Conservation (phyloP, 1,140 invertebrate genomes). For the Drosophila chauvacae region DNA sequence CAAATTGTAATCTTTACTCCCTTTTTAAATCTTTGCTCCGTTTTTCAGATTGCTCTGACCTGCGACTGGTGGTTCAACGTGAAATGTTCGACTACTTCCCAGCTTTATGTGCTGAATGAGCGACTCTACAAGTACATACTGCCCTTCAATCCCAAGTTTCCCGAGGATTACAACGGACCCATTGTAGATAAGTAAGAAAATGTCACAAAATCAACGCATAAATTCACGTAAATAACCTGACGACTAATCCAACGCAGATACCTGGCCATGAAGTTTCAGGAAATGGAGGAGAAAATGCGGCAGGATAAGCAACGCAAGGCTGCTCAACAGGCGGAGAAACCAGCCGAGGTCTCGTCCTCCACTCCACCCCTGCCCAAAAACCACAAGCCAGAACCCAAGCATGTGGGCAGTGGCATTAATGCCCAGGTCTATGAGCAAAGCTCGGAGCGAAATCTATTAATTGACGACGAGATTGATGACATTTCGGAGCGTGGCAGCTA, state of each 20-base stretch:
- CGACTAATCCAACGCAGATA: conserved; percentile 86
- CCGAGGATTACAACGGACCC: conserved; percentile 93
- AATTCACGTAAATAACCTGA: neutral
- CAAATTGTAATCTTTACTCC: neutral
- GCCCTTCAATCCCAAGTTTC: conserved; percentile 93
- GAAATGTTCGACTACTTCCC: conserved; percentile 91
- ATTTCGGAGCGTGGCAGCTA: conserved; percentile 72
- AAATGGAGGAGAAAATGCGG: conserved; percentile 91
- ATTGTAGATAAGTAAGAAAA: conserved; percentile 89
- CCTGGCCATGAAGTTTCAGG: conserved; percentile 91
- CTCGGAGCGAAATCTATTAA: conserved; percentile 77
- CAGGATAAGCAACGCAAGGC: conserved; percentile 84
- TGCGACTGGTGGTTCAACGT: conserved; percentile 98
- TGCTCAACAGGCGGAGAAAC: conserved; percentile 64
- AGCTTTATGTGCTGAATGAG: conserved; percentile 94
- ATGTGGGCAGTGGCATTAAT: conserved; percentile 67
- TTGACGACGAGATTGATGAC: conserved; percentile 80
- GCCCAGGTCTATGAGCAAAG: conserved; percentile 80
- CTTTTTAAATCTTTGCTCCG: neutral
- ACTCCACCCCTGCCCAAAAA: conserved; percentile 57
- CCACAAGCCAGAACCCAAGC: conserved; percentile 62
- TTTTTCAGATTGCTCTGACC: conserved; percentile 87
- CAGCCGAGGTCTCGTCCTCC: conserved; percentile 28
- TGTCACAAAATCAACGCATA: neutral
- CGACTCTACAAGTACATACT: conserved; percentile 94